phyloP scores from a whole-genome alignment of 2,797 vertebrate genomes.

The Sebastes hubbsi region DNA sequence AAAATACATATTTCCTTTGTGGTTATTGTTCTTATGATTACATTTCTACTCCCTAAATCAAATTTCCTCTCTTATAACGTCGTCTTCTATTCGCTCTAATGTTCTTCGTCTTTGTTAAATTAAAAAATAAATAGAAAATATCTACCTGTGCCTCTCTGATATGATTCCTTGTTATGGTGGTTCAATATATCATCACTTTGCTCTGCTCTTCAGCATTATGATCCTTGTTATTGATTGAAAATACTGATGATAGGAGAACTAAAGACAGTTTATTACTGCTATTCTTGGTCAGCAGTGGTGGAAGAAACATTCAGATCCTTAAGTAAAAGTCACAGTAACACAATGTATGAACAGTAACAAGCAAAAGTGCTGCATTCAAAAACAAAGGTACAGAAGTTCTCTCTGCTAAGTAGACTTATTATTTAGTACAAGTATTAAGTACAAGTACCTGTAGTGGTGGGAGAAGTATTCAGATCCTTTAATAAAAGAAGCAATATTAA shows the following conservation, averaged over 20 bases:
- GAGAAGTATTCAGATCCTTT: not conserved
- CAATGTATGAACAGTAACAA: not conserved
- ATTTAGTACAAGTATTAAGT: too few species aligned
- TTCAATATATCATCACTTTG: not conserved
- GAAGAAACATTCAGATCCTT: not conserved
- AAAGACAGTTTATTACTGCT: not conserved
- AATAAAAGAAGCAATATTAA: not conserved
- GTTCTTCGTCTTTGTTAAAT: not conserved
- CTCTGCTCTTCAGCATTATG: not conserved
- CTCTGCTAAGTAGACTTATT: not conserved
- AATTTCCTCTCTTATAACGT: not conserved
- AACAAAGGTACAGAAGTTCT: not conserved
- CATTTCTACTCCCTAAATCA: not conserved
- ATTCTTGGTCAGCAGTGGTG: not conserved
- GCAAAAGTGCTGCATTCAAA: not conserved
- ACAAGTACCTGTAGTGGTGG: not conserved
- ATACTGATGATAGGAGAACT: not conserved
- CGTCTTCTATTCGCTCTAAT: not conserved
- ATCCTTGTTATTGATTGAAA: not conserved
- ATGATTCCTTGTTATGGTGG: not conserved
- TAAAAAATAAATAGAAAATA: not conserved
- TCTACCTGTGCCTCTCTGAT: not conserved
- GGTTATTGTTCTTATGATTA: not conserved
- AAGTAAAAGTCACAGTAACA: too few species aligned
- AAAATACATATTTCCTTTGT: not conserved